These are phyloP conservation scores for Mycetomoellerius zeteki DNA, from an alignment of 1,140 invertebrate genomes.

Conservation along the genomic window DNA sequence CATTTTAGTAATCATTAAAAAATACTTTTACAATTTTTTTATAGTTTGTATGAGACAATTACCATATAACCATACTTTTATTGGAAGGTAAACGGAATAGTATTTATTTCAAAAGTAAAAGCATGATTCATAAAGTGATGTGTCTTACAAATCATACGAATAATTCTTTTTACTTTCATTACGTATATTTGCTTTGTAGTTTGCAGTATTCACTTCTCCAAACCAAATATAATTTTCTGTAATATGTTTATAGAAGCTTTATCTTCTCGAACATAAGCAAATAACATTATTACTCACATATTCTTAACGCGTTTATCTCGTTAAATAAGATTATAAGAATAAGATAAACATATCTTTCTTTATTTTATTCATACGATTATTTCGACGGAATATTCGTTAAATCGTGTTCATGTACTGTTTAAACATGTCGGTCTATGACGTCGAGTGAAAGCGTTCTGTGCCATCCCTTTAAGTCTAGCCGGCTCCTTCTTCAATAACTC, in stretches of 20 bases:
- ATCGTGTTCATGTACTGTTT: not conserved
- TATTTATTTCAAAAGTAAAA: not conserved
- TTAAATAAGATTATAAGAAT: slow-evolving; percentile 20
- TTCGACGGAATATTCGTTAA: not conserved
- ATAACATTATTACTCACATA: not conserved
- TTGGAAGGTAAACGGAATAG: not conserved
- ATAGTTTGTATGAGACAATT: not conserved
- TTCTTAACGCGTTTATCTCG: not conserved
- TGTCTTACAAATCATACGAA: not conserved
- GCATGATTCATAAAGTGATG: not conserved
- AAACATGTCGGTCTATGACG: not conserved
- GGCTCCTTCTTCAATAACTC: slow-evolving; percentile 65
- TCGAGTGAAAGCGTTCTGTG: not conserved
- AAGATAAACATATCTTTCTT: not conserved
- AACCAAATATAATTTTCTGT: slow-evolving; percentile 34
- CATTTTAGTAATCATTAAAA: not conserved
- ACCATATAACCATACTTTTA: not conserved
- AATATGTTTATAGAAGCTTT: not conserved
- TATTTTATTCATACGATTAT: not conserved
- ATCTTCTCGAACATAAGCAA: not conserved
- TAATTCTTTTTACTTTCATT: slow-evolving; percentile 6
- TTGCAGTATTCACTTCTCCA: not conserved
- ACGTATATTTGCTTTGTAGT: not conserved
- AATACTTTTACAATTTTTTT: not conserved
- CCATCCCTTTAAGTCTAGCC: slow-evolving; percentile 62